phyloP scores from a whole-genome alignment of 2,888 invertebrate genomes.

The Zygaena filipendulae region DNA sequence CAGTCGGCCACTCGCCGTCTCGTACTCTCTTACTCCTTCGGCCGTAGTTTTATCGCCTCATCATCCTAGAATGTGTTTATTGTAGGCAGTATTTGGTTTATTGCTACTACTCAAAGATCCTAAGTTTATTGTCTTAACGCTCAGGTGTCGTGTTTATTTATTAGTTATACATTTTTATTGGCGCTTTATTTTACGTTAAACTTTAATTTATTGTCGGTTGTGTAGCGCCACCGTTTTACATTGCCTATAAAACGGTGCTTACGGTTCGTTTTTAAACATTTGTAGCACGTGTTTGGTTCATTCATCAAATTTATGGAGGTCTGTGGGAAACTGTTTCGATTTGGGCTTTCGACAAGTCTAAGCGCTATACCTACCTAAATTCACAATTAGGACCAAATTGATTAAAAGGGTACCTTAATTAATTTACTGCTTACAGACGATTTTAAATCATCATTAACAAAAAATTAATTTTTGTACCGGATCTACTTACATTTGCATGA shows the following conservation, averaged over 20 bases:
- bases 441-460: too few species aligned
- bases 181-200: slow-evolving; percentile 67
- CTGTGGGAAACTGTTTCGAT: slow-evolving; percentile 63
- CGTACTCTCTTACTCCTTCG: slow-evolving; percentile 21
- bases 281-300: slow-evolving; percentile 67
- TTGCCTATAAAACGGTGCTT: slow-evolving; percentile 67
- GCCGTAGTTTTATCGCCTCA: slow-evolving; percentile 51
- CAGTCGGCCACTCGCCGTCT: slow-evolving; percentile 20
- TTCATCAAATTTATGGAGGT: slow-evolving; percentile 67
- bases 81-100: slow-evolving; percentile 67
- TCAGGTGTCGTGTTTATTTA: slow-evolving; percentile 69
- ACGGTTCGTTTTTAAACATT: slow-evolving; percentile 64
- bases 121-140: slow-evolving; percentile 62
- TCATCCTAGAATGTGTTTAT: slow-evolving; percentile 65
- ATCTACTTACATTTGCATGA: too few species aligned
- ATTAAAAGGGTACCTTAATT: too few species aligned
- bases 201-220: slow-evolving; percentile 66
- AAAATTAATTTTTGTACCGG: too few species aligned
- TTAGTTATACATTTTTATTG: slow-evolving; percentile 69
- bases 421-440: too few species aligned
- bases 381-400: too few species aligned
- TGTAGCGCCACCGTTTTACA: slow-evolving; percentile 58
- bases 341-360: slow-evolving; percentile 33
- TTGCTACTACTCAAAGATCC: slow-evolving; percentile 57
- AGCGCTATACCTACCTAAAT: too few species aligned